A percentile compares a stretch with the other conserved stretches of the same genome.
These are phyloP conservation scores for Yponomeuta sedellus DNA, from an alignment of 2,888 invertebrate genomes.

Conservation along the genomic window DNA sequence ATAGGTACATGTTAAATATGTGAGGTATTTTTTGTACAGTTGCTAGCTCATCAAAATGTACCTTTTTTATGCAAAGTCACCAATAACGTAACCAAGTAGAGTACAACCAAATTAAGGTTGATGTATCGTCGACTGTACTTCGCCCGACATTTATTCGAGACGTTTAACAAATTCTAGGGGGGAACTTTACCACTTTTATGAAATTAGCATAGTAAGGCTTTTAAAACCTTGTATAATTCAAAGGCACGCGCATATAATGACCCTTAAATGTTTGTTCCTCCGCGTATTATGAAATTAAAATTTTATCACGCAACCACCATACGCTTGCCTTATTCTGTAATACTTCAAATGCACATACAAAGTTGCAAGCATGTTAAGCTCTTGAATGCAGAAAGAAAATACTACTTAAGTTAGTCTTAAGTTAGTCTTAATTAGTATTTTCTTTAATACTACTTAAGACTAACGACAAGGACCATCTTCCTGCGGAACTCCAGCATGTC, in stretches of 20 bases:
- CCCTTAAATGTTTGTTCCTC: constrained; percentile 28
- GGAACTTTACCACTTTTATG: background rate
- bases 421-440: too few species aligned
- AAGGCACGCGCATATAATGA: constrained; percentile 3
- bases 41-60: too few species aligned
- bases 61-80: too few species aligned
- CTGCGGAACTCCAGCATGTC: too few species aligned
- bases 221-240: constrained; percentile 6
- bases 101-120: too few species aligned
- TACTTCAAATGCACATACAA: background rate
- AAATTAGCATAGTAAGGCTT: constrained; percentile 9
- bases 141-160: background rate
- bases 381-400: too few species aligned
- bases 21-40: too few species aligned
- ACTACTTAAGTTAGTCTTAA: too few species aligned
- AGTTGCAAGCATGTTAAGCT: background rate
- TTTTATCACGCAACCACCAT: constrained; percentile 27
- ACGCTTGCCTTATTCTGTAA: background rate
- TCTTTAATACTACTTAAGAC: too few species aligned
- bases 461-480: too few species aligned
- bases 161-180: background rate
- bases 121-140: background rate
- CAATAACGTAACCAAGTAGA: too few species aligned
- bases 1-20: too few species aligned
- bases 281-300: constrained; percentile 27